A percentile compares a stretch with the other conserved stretches of the same genome.
These are phyloP conservation scores for Mantis religiosa DNA, from an alignment of 2,888 invertebrate genomes.

Conservation along the genomic window DNA sequence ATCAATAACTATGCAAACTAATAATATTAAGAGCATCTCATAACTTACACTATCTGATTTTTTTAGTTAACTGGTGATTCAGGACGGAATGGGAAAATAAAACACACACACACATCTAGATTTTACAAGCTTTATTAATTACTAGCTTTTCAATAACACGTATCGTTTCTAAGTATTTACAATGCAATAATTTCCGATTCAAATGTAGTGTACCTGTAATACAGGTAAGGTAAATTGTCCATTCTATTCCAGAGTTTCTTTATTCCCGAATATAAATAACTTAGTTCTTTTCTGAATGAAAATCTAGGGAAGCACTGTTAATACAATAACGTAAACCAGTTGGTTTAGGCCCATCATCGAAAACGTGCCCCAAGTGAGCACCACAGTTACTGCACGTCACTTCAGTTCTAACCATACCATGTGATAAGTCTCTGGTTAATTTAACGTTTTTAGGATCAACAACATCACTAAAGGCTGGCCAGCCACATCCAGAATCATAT, in stretches of 20 bases:
- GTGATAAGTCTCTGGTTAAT: slow-evolving; percentile 78
- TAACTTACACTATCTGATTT: too few species aligned
- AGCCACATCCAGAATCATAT: slow-evolving; percentile 95
- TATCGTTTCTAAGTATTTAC: neutral
- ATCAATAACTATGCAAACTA: too few species aligned
- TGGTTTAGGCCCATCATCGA: slow-evolving; percentile 92
- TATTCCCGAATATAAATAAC: too few species aligned
- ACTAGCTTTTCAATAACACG: neutral
- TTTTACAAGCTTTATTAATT: neutral
- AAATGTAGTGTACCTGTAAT: neutral
- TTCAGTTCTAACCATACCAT: slow-evolving; percentile 85
- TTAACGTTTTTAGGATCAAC: slow-evolving; percentile 82
- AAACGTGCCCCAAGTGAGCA: slow-evolving; percentile 94
- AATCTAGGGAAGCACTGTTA: slow-evolving; percentile 84
- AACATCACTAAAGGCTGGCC: slow-evolving; percentile 97
- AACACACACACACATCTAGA: too few species aligned
- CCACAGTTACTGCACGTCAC: slow-evolving; percentile 90
- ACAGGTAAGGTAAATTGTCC: neutral
- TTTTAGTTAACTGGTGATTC: too few species aligned
- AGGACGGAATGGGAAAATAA: too few species aligned
- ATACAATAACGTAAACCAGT: slow-evolving; percentile 94
- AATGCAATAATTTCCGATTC: neutral
- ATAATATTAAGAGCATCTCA: too few species aligned
- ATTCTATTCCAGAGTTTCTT: neutral
- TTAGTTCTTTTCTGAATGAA: slow-evolving; percentile 44